A percentile compares a stretch with the other conserved stretches of the same genome.
These are phyloP conservation scores for Pediacus dermestoides DNA, from an alignment of 2,888 invertebrate genomes.

Conservation along the genomic window DNA sequence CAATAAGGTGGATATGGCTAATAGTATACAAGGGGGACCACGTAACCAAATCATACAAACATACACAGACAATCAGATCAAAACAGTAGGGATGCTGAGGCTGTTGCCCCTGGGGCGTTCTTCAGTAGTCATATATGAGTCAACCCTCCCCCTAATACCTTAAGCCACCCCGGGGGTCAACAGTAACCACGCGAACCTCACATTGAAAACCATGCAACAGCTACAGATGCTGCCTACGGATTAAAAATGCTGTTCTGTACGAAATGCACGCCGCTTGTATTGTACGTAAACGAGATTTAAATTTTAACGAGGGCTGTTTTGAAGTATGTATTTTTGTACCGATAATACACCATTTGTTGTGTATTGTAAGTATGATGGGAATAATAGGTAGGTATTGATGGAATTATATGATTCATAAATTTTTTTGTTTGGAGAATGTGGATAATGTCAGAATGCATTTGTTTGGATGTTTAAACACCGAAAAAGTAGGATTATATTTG, in stretches of 20 bases:
- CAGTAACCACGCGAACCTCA: constrained; percentile 2
- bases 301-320: constrained; percentile 1
- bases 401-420: no score
- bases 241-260: not conserved
- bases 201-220: no score
- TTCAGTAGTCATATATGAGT: constrained; percentile 13
- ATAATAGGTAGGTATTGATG: no score
- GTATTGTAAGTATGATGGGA: no score
- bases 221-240: not conserved
- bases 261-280: not conserved
- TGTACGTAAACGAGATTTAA: not conserved
- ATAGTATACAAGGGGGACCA: no score
- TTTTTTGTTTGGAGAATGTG: no score
- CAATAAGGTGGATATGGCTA: no score
- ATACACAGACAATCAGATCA: constrained; percentile 16
- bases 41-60: constrained; percentile 20
- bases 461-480: no score
- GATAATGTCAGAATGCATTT: no score
- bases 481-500: no score
- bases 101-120: constrained; percentile 18
- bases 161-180: constrained; percentile 10
- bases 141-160: constrained; percentile 15
- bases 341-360: no score
- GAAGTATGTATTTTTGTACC: no score
- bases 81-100: constrained; percentile 19